These are phyloP conservation scores for Diplodus sargus DNA, from an alignment of 2,797 vertebrate genomes.

Conservation along the genomic window DNA sequence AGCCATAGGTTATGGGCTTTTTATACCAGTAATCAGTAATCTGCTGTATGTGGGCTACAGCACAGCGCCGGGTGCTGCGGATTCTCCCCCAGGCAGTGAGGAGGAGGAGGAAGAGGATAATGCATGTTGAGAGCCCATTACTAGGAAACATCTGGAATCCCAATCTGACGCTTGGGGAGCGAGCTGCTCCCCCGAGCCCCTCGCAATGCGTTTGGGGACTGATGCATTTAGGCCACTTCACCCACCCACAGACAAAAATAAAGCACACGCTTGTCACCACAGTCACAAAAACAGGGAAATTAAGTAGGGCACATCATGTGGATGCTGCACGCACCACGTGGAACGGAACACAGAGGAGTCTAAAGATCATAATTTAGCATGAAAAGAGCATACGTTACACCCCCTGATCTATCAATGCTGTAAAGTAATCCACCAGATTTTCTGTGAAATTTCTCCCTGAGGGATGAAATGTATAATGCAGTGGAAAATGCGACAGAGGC, in stretches of 20 bases:
- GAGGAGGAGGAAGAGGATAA: slow-evolving; percentile 71
- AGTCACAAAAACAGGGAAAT: slow-evolving; percentile 48
- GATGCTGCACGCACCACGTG: slow-evolving; percentile 21
- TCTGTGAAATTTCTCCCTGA: neutral
- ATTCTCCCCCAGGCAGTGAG: slow-evolving; percentile 66
- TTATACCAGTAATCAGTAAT: slow-evolving; percentile 49
- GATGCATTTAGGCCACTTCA: slow-evolving; percentile 77
- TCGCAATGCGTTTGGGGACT: slow-evolving; percentile 62
- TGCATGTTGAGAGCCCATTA: slow-evolving; percentile 79
- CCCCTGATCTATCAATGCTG: slow-evolving; percentile 1
- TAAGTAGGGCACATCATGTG: slow-evolving; percentile 63
- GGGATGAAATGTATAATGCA: neutral
- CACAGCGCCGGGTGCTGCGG: slow-evolving; percentile 57
- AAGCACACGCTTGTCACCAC: slow-evolving; percentile 42
- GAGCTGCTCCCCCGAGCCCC: slow-evolving; percentile 69
- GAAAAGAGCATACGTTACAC: neutral
- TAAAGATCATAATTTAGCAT: slow-evolving; percentile 8
- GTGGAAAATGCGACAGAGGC: neutral
- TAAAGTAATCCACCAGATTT: slow-evolving; percentile 2
- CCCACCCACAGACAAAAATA: slow-evolving; percentile 72
- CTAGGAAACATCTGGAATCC: slow-evolving; percentile 83
- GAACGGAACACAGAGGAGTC: neutral
- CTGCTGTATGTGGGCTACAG: slow-evolving; percentile 64
- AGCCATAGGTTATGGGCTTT: slow-evolving; percentile 49
- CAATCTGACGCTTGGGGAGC: slow-evolving; percentile 71